Evolutionary conservation across 2,888 invertebrate genomes (phyloP), one percentile per base, ranked within the genome.

Genomic region (Archips xylosteana): DNA sequence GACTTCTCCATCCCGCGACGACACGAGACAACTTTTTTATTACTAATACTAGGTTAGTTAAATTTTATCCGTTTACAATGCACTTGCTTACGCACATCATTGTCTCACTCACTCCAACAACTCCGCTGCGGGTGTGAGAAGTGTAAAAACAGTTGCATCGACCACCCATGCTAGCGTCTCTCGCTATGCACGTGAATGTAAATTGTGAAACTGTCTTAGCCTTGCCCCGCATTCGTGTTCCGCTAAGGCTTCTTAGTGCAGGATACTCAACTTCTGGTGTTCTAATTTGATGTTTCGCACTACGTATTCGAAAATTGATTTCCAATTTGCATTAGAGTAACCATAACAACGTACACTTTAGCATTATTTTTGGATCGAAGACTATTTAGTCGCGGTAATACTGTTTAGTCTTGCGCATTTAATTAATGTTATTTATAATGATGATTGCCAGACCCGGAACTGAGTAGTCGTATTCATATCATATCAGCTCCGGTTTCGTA

Each of bases 171-270:
- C 71, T 76, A 76, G 74, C 72, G 76, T 70, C 70, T 60, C 57
- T 60, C 57, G 45, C 68, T 61, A 77, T 76, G 76, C 75, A 75
- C 73, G 76, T 77, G 76, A 71, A 60, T 75, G 73, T 76, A 62
- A 64, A 34, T 75, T 77, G 80, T 76, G 77, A 77, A 79, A 78
- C 77, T 76, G 75, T 80, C 79, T 79, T 82, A 79, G 77, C 82
- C 82, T 82, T 82, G 79, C 75, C 70, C 73, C 62, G 69, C 71
- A 71, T 70, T 74, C 70, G 36, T 34, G 47, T 60, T 34, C 59
- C 67, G 65, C 68, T 77, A 77, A 71, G 81, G 81, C 78, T 81
- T 82, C 81, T 70, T 60, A 60, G 45, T 57, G 51, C 62, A 57
- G 65, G 70, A 62, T 54, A 62, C 42, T 64, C 59, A 36, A 47